Evolutionary conservation across 1,140 invertebrate species (phyloP).

Genomic region (Lutraria rhynchaena): DNA sequence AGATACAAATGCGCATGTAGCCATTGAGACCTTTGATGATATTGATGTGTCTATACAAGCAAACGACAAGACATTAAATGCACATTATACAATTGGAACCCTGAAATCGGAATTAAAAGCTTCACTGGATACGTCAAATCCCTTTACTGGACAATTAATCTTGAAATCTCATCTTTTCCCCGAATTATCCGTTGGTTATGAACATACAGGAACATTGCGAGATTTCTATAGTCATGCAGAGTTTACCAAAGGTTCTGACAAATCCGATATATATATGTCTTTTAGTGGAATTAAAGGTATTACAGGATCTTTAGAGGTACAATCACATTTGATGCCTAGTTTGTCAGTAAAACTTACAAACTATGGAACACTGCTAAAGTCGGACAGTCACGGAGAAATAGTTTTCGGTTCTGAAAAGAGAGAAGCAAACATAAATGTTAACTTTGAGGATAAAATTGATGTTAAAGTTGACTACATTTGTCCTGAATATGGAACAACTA

Average conservation of each 20-base stretch:
- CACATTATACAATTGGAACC: not conserved
- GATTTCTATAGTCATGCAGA: slow-evolving; percentile 29
- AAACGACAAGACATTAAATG: not conserved
- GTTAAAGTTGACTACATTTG: not conserved
- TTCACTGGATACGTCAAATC: not conserved
- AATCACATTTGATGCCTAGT: not conserved
- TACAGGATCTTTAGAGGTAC: slow-evolving; percentile 1
- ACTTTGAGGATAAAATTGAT: slow-evolving; percentile 3
- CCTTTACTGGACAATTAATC: slow-evolving; percentile 1
- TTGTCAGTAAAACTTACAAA: slow-evolving; percentile 12
- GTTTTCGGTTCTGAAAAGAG: slow-evolving; percentile 7
- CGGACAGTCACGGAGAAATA: slow-evolving; percentile 8
- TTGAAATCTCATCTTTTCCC: slow-evolving; percentile 21
- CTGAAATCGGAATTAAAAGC: slow-evolving; percentile 1
- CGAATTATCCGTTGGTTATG: not conserved
- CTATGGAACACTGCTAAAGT: slow-evolving; percentile 5
- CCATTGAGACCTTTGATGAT: slow-evolving; percentile 9
- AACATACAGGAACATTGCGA: slow-evolving; percentile 24
- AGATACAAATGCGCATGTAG: not conserved
- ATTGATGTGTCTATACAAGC: not conserved
- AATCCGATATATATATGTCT: slow-evolving; percentile 25
- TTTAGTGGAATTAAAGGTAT: not conserved
- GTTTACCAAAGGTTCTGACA: slow-evolving; percentile 5
- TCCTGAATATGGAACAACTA: slow-evolving; percentile 1
- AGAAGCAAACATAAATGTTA: slow-evolving; percentile 21